phyloP scores from a whole-genome alignment of 1,140 invertebrate species.

The Brachionus paranguensis region DNA sequence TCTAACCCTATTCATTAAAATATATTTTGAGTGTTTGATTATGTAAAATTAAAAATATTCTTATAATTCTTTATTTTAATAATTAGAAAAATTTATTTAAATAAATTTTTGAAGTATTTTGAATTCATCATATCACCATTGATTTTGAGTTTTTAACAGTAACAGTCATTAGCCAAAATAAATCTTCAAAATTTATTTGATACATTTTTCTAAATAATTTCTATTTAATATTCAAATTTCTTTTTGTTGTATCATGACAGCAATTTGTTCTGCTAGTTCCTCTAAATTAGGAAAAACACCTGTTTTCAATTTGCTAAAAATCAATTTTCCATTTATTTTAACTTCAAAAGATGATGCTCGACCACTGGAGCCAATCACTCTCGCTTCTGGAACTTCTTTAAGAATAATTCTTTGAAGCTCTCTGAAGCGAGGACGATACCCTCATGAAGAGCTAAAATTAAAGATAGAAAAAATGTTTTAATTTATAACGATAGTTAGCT shows the following conservation, averaged over 20 bases:
- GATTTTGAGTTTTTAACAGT: neutral
- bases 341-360: slow-evolving; percentile 35
- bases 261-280: neutral
- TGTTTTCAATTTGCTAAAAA: slow-evolving; percentile 34
- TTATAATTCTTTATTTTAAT: no score
- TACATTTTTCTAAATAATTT: neutral
- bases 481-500: neutral
- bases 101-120: neutral
- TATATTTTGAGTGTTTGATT: no score
- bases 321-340: slow-evolving; percentile 15
- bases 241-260: neutral
- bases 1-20: no score
- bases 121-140: neutral
- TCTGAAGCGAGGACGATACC: slow-evolving; percentile 13
- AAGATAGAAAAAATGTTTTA: neutral
- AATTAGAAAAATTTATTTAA: neutral
- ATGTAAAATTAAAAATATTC: no score
- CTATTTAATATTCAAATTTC: neutral
- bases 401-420: neutral
- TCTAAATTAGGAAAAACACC: neutral
- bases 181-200: neutral
- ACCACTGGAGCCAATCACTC: neutral
- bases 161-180: neutral
- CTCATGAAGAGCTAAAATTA: neutral
- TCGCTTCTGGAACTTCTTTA: slow-evolving; percentile 9